A percentile compares a stretch with the other conserved stretches of the same genome.
These are phyloP conservation scores for Patiria miniata DNA, from an alignment of 35 echinoderm and acorn worm species.

Conservation along the genomic window DNA sequence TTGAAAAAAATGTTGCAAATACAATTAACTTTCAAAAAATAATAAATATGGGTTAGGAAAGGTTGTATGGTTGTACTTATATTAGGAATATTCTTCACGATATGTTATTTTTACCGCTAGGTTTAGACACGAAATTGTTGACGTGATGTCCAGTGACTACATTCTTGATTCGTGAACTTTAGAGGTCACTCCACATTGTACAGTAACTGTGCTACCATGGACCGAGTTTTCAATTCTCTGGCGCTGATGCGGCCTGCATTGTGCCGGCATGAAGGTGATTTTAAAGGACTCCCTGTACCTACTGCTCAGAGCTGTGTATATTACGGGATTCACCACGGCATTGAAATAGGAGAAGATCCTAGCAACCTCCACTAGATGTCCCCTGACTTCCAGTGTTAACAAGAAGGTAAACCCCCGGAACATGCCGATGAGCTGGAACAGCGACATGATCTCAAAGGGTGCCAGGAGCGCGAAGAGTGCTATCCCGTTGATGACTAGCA, in stretches of 20 bases:
- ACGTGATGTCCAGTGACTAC: too few species aligned
- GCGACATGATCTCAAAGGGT: slow-evolving; percentile 83
- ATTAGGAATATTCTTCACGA: too few species aligned
- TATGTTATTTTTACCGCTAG: too few species aligned
- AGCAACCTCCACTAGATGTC: slow-evolving; percentile 39
- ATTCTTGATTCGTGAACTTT: not conserved
- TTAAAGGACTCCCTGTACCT: slow-evolving; percentile 86
- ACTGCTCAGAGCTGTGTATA: slow-evolving; percentile 86
- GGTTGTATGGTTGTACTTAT: too few species aligned
- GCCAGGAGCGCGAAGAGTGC: slow-evolving; percentile 86
- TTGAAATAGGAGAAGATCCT: slow-evolving; percentile 78
- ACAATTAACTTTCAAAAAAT: too few species aligned
- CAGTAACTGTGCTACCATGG: slow-evolving; percentile 6
- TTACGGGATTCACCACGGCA: slow-evolving; percentile 86
- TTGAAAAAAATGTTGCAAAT: too few species aligned
- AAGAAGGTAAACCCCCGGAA: slow-evolving; percentile 8
- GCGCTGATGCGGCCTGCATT: not conserved
- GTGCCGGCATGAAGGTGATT: slow-evolving; percentile 57
- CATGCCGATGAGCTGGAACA: slow-evolving; percentile 61
- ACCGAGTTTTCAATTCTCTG: slow-evolving; percentile 5
- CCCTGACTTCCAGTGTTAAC: slow-evolving; percentile 6
- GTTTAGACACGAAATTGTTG: too few species aligned
- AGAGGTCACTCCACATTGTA: not conserved
- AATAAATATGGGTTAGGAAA: too few species aligned
- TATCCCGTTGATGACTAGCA: slow-evolving; percentile 90